phyloP scores from a whole-genome alignment of 2,888 invertebrate species.

The Leptopilina drosophilae region DNA sequence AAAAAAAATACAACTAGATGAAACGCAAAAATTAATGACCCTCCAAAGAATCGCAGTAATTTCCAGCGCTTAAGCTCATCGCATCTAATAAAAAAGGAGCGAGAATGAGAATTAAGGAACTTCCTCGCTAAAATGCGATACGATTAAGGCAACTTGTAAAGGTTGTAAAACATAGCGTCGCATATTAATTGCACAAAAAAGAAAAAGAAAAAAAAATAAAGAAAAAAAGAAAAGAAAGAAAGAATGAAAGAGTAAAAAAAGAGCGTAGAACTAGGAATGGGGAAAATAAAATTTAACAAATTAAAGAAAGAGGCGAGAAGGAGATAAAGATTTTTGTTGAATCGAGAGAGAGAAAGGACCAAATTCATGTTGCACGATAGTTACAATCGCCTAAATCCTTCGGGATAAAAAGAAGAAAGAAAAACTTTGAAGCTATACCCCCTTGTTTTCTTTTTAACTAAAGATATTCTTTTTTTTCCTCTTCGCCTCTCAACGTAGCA shows the following conservation, averaged over 20 bases:
- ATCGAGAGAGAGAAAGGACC: conserved; percentile 18
- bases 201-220: not conserved
- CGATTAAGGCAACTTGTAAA: conserved; percentile 28
- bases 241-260: not conserved
- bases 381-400: conserved; percentile 33
- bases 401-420: not conserved
- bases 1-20: not conserved
- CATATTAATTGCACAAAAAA: conserved; percentile 23
- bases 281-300: conserved; percentile 36
- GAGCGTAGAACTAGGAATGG: too few relatives aligned
- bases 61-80: not conserved
- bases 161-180: conserved; percentile 29
- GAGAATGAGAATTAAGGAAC: conserved; percentile 3
- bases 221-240: not conserved
- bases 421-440: conserved; percentile 31
- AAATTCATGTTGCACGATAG: conserved; percentile 7
- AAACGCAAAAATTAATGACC: not conserved
- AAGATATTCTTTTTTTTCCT: not conserved
- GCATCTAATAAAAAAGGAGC: conserved; percentile 17
- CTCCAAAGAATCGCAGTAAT: not conserved
- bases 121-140: conserved; percentile 21
- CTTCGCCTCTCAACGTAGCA: conserved; percentile 24
- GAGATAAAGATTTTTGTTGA: conserved; percentile 25
- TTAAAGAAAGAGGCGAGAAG: conserved; percentile 38
- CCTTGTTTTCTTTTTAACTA: not conserved